A percentile compares a stretch with the other conserved stretches of the same genome.
These are phyloP conservation scores for Enteromius radiatus DNA, from an alignment of 2,797 vertebrate genomes.

Conservation along the genomic window DNA sequence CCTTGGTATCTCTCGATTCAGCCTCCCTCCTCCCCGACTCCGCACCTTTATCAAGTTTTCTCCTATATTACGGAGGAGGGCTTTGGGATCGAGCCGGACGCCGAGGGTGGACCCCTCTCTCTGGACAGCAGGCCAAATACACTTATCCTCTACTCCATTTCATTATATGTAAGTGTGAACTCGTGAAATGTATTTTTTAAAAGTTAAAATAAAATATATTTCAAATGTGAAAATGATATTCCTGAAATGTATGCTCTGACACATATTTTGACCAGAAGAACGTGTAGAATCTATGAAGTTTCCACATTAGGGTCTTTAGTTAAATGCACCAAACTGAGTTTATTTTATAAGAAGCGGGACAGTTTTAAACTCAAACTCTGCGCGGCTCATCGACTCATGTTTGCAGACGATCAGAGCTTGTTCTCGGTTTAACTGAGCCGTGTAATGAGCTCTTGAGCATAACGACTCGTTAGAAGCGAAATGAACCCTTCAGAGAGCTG, in stretches of 20 bases:
- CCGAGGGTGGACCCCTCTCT: no score
- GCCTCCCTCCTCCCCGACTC: no score
- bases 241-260: neutral
- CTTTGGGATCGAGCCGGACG: no score
- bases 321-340: neutral
- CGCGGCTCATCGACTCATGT: no score
- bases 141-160: no score
- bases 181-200: no score
- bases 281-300: neutral
- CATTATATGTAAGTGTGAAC: no score
- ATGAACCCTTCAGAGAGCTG: neutral
- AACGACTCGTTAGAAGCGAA: neutral
- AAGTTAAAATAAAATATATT: neutral
- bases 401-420: neutral
- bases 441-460: neutral
- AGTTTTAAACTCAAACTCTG: neutral
- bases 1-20: no score
- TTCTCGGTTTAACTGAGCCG: neutral
- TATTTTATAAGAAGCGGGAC: neutral
- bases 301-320: neutral
- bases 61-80: no score
- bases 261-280: neutral
- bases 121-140: no score
- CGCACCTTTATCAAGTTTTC: no score
- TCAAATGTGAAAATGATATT: neutral